Base-by-base conservation (phyloP, 1,140 invertebrate species). In the Bombus vancouverensis region DNA sequence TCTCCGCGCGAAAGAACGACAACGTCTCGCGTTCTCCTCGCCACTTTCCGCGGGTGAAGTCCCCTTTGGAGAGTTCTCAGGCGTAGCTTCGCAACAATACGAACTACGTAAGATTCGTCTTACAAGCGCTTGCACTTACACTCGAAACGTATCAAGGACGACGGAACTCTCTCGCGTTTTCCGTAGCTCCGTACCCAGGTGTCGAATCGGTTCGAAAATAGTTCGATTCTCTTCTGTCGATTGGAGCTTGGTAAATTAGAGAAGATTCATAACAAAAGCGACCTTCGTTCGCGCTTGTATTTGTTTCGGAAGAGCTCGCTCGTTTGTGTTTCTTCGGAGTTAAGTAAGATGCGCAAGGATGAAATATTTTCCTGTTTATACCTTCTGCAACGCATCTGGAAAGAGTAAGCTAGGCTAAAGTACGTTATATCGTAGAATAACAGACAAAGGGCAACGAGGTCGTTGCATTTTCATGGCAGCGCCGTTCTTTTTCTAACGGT, bases 101-200 rank as follows among this genome's bases (percentile, higher is more conserved):
- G 10, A 57, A 37, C 65, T 18, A 22, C n/a, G 39, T 74, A 44
- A 76, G 81, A 83, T 83, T 75, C 81, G 53, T 71, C 79, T 71
- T 81, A 81, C 79, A 72, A 81, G 68, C 53, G 79, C 47, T 72
- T 32, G 68, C 68, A 72, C 68, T 81, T 81, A 81, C 47, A 59
- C 39, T 82, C 57, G 57, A 47, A 47, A 47, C 22, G 25, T 75
- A 83, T 65, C 47, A 34, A 34, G 37, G 39, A 62, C 15, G 47
- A 53, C 12, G n/a, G 25, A n/a, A 73, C 1, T 68, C 25, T 25
- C 0, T 34, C 39, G 62, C 34, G 44, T 44, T 66, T 44, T 15
- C 13, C 42, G 22, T 66, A 15, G 13, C 37, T 13, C 1, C 4
- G 37, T 71, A 13, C 0, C 68, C 13, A 15, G 13, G n/a, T 68